Conservation (phyloP, 2,888 invertebrate genomes). For the Parascotia fuliginaria region DNA sequence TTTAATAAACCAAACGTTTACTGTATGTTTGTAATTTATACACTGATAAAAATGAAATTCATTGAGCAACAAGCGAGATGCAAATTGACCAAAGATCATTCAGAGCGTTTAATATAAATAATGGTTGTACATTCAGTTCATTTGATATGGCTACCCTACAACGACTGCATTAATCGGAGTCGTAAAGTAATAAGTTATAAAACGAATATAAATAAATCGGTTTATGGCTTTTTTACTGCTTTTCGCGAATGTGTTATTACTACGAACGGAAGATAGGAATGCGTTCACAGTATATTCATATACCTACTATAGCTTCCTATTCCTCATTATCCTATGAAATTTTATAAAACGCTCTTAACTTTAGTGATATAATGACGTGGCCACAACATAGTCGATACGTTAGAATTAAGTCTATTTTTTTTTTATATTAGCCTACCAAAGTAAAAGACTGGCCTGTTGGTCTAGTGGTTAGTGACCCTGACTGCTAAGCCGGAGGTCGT, state of each 20-base stretch:
- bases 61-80: neutral
- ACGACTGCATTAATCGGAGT: conserved; percentile 67
- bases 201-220: conserved; percentile 75
- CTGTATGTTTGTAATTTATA: neutral
- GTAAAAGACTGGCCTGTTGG: too few relatives aligned
- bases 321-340: too few relatives aligned
- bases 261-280: conserved; percentile 57
- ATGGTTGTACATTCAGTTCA: conserved; percentile 48
- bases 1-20: neutral
- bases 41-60: neutral
- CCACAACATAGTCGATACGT: conserved; percentile 1
- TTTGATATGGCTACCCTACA: conserved; percentile 59
- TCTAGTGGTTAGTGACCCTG: too few relatives aligned
- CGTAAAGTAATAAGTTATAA: conserved; percentile 75
- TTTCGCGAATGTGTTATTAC: conserved; percentile 70
- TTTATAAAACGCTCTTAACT: conserved; percentile 5
- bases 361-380: neutral
- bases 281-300: conserved; percentile 35
- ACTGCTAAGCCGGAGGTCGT: too few relatives aligned
- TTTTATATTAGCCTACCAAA: too few relatives aligned
- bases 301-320: too few relatives aligned
- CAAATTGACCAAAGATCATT: conserved; percentile 11
- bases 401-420: conserved; percentile 1
- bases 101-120: conserved; percentile 49
- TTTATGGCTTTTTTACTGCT: conserved; percentile 70